Evolutionary conservation across 2,797 vertebrate genomes (phyloP), one percentile per base, ranked within the genome.

Genomic region (Lagocephalus sceleratus): DNA sequence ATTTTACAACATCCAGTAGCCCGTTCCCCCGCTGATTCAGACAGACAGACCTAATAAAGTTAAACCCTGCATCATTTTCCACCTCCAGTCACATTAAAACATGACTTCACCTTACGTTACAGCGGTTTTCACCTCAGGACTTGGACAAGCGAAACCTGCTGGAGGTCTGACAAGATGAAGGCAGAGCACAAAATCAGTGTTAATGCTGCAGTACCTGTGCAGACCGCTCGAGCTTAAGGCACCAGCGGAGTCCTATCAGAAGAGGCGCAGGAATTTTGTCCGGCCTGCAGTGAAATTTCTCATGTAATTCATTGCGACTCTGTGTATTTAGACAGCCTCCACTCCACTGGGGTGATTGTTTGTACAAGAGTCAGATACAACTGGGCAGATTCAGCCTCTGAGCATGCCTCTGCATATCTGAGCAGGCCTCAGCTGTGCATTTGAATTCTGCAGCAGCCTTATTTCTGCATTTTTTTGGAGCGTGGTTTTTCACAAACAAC

Each of bases 311-410:
- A 54, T 63, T 51, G 69, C 74, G 51, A 73, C 63, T 26, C 47
- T 66, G 71, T 80, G 52, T 89, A 84, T 92, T 92, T 88, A 81
- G 72, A 88, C 85, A 88, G 86, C 86, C 87, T 84, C 76, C 63
- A 66, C 75, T 65, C 59, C 76, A 80, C 19, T 54, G 60, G 71
- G 69, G 45, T 65, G 78, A 83, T 87, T 88, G 84, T 91, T 91
- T 87, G 62, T 55, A 51, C 79, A 83, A 85, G 66, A 78, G 63
- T 76, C 75, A 83, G 46, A 23, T 81, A 85, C 20, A 65, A 61
- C 40, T 62, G 63, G 81, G 77, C 74, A 67, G 62, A 49, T 47
- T 43, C 52, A 3, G 51, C 42, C 56, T 60, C 38, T 54, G 58
- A 57, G 44, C 58, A 58, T 68, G 65, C 58, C 43, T 57, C 64